Evolutionary conservation across 2,797 vertebrate species (phyloP).

Genomic region (Hylomyscus alleni): DNA sequence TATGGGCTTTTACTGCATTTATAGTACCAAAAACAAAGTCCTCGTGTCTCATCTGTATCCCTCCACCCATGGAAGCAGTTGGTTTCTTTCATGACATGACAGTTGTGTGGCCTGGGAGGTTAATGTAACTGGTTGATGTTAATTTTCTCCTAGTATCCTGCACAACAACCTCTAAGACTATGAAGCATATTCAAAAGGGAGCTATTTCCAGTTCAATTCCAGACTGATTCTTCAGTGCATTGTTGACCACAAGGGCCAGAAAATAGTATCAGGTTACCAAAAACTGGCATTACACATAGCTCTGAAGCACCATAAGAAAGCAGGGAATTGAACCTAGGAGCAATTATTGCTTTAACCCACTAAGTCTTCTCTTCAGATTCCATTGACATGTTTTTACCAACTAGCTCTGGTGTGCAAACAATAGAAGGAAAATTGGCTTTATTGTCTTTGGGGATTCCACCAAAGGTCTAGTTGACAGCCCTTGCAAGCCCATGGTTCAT

Average conservation of each 20-base stretch:
- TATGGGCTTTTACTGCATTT: not conserved
- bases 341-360: not conserved
- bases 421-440: not conserved
- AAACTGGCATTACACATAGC: not conserved
- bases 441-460: not conserved
- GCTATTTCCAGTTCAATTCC: not conserved
- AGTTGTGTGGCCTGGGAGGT: not conserved
- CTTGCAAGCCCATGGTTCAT: fast-evolving
- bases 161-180: no score
- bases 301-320: not conserved
- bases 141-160: not conserved
- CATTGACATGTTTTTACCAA: no score
- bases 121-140: no score
- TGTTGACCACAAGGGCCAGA: not conserved
- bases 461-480: not conserved
- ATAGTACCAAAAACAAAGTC: not conserved
- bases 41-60: fast-evolving
- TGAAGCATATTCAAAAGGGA: no score
- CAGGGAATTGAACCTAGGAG: not conserved
- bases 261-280: not conserved
- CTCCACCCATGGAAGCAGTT: no score
- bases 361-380: no score
- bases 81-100: not conserved
- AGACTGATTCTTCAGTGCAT: not conserved
- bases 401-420: not conserved